Evolutionary conservation across 2,797 vertebrate species (phyloP), one percentile per base, ranked within the genome.

Genomic region (Muraenolepis orangiensis): DNA sequence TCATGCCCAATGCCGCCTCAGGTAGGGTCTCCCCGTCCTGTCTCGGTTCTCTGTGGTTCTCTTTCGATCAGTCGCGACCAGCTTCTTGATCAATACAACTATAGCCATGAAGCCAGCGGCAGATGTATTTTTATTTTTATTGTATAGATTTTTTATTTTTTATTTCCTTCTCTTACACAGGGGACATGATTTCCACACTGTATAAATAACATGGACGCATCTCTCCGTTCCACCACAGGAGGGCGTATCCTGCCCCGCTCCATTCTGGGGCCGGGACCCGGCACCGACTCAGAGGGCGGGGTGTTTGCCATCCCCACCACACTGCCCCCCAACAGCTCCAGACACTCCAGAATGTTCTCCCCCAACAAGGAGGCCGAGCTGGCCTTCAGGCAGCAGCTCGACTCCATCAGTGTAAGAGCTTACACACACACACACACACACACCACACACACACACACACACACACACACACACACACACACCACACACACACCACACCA

Each of bases 251-350:
- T 95, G 28, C 94, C 96, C 0, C 95, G 96, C 73, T 94, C 96
- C 70, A 92, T 98, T 69, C 86, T 98, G 88, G 90, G 88, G 4
- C 81, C 88, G 0, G 90, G 94, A 16, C 86, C 93, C 0, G 91
- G 91, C 75, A 68, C 90, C 0, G 97, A 98, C 51, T 80, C 94
- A 0, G 98, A 99, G 18, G 94, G 95, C 2, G 93, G 94, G 0
- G 94, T 98, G 71, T 99, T 99, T 71, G 98, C 97, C 0, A 93
- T 99, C 8, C 98, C 98, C 12, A 98, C 97, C 13, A 98, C 96
- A 0, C 89, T 99, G n/a, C 98, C 98, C 0, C 98, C 98, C 72
- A 98, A 99, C 88, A 98, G 97, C 87, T 91, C 92, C 0, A 94
- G 97, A 2, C 97, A 98, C 0, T 95, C 94, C 77, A 93, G 96